phyloP scores from a whole-genome alignment of 2,797 vertebrate genomes.

The Rhabdomys pumilio region DNA sequence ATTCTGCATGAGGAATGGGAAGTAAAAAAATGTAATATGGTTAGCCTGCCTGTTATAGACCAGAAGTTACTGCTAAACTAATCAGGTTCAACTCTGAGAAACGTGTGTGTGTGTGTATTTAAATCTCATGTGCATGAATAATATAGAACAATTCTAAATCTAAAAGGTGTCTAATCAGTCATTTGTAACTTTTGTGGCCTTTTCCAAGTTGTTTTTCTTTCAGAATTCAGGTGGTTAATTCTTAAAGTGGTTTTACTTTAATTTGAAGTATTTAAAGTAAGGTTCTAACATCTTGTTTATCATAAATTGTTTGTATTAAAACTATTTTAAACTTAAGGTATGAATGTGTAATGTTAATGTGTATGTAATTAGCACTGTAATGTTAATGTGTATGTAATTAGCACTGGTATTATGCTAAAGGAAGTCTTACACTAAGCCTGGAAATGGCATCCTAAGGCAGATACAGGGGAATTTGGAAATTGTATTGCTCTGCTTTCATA shows the following conservation, averaged over 20 bases:
- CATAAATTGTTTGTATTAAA: background rate
- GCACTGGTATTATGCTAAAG: background rate
- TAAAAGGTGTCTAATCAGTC: background rate
- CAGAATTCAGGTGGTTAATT: background rate
- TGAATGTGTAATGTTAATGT: background rate
- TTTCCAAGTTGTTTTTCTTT: background rate
- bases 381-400: background rate
- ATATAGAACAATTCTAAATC: background rate
- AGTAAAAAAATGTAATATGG: background rate
- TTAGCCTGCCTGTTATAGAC: background rate
- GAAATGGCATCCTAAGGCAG: background rate
- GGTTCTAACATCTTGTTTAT: background rate
- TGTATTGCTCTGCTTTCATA: background rate
- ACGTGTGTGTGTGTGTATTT: background rate
- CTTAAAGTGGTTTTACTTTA: constrained; percentile 40
- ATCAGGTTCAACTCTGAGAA: background rate
- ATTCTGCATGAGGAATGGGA: background rate
- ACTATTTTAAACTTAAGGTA: background rate
- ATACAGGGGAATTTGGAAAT: background rate
- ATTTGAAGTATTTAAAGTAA: constrained; percentile 3
- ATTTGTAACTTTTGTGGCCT: background rate
- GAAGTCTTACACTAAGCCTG: background rate
- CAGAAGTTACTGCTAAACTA: background rate
- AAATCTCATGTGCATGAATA: background rate
- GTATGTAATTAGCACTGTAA: background rate